phyloP scores from a whole-genome alignment of 2,797 vertebrate species.

The Aselliscus stoliczkanus region DNA sequence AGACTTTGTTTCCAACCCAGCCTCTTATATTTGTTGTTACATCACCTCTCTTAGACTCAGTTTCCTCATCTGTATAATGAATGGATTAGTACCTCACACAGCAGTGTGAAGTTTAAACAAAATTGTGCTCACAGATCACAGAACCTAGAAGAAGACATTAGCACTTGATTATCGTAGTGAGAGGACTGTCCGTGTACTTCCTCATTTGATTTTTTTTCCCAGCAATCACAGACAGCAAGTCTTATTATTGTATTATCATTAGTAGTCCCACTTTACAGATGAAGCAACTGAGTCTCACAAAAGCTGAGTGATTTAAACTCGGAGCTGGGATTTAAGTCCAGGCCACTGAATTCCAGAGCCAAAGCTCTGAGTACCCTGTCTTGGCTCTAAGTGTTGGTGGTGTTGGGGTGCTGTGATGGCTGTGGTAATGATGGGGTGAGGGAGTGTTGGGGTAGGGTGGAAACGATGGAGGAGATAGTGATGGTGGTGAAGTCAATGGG shows the following conservation, averaged over 20 bases:
- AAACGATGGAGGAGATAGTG: rapidly evolving
- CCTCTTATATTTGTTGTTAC: background rate
- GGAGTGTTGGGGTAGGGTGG: rapidly evolving
- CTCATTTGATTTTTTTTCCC: background rate
- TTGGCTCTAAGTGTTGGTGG: background rate
- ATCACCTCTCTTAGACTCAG: background rate
- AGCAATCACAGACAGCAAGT: no score
- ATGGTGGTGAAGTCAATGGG: background rate
- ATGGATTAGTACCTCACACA: background rate
- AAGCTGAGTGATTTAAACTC: background rate
- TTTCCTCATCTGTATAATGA: conserved; percentile 3
- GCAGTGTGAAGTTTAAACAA: background rate
- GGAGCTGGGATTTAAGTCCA: background rate
- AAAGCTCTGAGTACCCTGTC: background rate
- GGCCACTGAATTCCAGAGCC: background rate
- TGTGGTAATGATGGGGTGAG: no score
- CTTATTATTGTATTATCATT: rapidly evolving
- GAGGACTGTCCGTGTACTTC: background rate
- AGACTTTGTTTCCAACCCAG: background rate
- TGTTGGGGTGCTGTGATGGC: no score
- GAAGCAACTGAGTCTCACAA: background rate
- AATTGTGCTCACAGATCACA: background rate
- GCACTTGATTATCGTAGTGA: background rate
- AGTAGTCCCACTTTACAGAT: background rate
- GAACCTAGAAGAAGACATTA: background rate